Percentiles rank a stretch among this genome's conserved stretches.
Evolutionary conservation across 1,140 invertebrate genomes (phyloP).

Genomic region (Maconellicoccus hirsutus): DNA sequence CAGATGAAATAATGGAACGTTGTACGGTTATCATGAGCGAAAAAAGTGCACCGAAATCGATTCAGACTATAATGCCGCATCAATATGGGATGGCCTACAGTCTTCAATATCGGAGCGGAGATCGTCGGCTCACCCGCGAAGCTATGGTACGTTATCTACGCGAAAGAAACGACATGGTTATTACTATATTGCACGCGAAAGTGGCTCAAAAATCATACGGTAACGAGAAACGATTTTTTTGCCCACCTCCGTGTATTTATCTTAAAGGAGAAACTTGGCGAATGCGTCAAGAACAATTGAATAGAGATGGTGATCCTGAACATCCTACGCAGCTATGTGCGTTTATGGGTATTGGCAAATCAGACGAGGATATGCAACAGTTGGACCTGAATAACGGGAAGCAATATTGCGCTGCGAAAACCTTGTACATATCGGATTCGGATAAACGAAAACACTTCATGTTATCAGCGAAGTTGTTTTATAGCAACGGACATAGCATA

Average conservation of each 20-base stretch:
- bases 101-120: constrained; percentile 65
- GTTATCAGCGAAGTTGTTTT: constrained; percentile 98
- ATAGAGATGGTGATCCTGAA: constrained; percentile 75
- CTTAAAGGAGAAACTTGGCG: constrained; percentile 95
- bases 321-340: constrained; percentile 87
- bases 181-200: constrained; percentile 97
- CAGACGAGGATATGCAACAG: constrained; percentile 98
- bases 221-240: constrained; percentile 99
- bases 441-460: constrained; percentile 99
- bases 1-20: too few relatives aligned
- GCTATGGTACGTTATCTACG: constrained; percentile 92
- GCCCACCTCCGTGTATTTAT: constrained; percentile 98
- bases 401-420: constrained; percentile 99
- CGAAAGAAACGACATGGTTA: constrained; percentile 87
- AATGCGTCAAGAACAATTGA: constrained; percentile 78
- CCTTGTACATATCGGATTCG: constrained; percentile 96
- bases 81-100: constrained; percentile 49
- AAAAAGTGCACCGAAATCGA: too few relatives aligned
- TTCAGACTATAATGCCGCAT: too few relatives aligned
- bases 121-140: constrained; percentile 76
- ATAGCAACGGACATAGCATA: constrained; percentile 94
- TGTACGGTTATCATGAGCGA: too few relatives aligned
- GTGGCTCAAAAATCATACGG: constrained; percentile 99
- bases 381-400: constrained; percentile 76
- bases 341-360: constrained; percentile 97